Evolutionary conservation across 2,888 invertebrate species (phyloP).

Genomic region (Plemyria rubiginata): DNA sequence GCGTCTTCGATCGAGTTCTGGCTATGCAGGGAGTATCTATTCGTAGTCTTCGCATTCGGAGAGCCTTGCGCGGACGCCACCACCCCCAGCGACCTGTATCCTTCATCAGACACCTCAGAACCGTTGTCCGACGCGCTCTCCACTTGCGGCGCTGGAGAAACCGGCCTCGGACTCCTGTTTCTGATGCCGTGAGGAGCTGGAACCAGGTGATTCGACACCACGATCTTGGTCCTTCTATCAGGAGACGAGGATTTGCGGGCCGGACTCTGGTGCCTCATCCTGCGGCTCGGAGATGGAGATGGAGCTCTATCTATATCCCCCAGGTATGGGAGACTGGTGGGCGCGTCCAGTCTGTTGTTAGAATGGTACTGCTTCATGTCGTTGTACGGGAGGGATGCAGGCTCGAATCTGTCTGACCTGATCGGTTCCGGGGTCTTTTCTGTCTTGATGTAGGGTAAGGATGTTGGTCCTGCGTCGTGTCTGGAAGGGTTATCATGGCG

Average conservation of each 20-base stretch:
- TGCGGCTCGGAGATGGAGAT: constrained; percentile 73
- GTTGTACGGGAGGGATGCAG: constrained; percentile 69
- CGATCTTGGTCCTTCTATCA: constrained; percentile 71
- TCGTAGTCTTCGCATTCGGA: constrained; percentile 81
- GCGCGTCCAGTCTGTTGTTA: constrained; percentile 64
- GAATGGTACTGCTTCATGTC: constrained; percentile 68
- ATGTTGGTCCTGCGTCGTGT: constrained; percentile 58
- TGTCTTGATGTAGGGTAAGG: constrained; percentile 65
- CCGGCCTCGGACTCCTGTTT: constrained; percentile 74
- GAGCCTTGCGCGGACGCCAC: constrained; percentile 82
- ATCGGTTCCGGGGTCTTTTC: constrained; percentile 44
- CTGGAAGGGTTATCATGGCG: constrained; percentile 20
- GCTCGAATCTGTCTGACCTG: constrained; percentile 48
- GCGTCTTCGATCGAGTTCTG: constrained; percentile 90
- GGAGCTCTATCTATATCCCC: constrained; percentile 70
- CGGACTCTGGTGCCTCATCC: constrained; percentile 66
- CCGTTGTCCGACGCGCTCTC: constrained; percentile 91
- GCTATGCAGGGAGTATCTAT: constrained; percentile 88
- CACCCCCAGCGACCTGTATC: constrained; percentile 91
- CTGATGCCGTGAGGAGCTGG: constrained; percentile 77
- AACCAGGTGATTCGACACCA: constrained; percentile 74
- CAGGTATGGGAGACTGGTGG: constrained; percentile 73
- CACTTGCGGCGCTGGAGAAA: constrained; percentile 84
- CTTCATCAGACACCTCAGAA: constrained; percentile 94
- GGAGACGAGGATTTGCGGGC: constrained; percentile 75